Base-by-base conservation (phyloP, 2,113 vertebrate genomes). In the Vidua macroura region DNA sequence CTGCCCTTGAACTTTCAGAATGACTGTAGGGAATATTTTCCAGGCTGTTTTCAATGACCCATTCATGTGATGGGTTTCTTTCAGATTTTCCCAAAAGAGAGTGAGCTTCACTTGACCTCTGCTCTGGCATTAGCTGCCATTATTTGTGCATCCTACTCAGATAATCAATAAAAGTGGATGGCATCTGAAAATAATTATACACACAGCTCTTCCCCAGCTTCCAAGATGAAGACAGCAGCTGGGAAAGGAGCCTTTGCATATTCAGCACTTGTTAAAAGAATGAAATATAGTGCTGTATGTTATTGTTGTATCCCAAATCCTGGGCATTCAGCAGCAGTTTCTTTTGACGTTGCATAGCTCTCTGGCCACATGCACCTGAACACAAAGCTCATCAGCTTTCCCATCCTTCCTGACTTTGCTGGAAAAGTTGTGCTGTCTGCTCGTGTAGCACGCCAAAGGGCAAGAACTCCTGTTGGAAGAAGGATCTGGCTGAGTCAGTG, bases 191-290 rank as follows among this genome's bases (percentile, higher is more conserved):
- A 96, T 78, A 94, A 64, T 84, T 43, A 78, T 15, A 72, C 18
- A 37, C 31, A n/a, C 44, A 86, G 49, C 41, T 78, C 67, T 66
- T 83, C 12, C 16, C 63, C 28, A 31, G 58, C 90, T 92, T 94
- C 92, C 90, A 86, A 88, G 83, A 92, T 0, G 1, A 91, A 96
- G 94, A 90, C 92, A 88, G 90, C 95, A 96, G 90, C 92, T 93
- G 95, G 94, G 76, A 96, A 97, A 53, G 58, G 83, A 96, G 90
- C 86, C 93, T 95, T 83, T 90, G 90, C 93, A 53, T 68, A 92
- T 84, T 97, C 94, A 96, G 83, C 94, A 96, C 92, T 96, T 88
- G 88, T 96, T 96, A 94, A 87, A 92, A 53, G 25, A 92, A 88
- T 94, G 90, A 92, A 86, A 62, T 86, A 94, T 18, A 74, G 43